Evolutionary conservation across 2,797 vertebrate genomes (phyloP), one percentile per base, ranked within the genome.

Genomic region (Chloroceryle amazona): DNA sequence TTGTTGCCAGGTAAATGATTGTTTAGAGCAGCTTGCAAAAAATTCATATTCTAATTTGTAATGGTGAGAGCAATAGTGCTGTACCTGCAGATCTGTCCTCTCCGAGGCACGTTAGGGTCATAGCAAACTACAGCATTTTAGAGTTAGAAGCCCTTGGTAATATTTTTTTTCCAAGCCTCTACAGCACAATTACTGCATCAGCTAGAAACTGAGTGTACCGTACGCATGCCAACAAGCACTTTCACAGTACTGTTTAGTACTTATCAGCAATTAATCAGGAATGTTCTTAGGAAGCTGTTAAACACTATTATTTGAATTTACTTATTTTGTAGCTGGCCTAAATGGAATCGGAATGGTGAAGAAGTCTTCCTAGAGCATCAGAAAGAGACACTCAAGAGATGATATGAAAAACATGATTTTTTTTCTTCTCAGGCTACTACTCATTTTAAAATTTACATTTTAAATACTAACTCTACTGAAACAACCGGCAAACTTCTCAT

Each of bases 121-220:
- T 76, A 39, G 37, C 79, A 84, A 72, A 67, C 6, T 1, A 6
- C 1, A 44, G 25, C 15, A 39, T 78, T 91, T 90, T 87, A 49
- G 47, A n/a, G 55, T 80, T 41, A 62, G 18, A 78, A 79, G 35
- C 55, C 63, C 39, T 46, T 84, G 17, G 62, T 70, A 66, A 63
- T 41, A 41, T 55, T 73, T 90, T 81, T 79, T 92, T 72, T 52
- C 71, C 18, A 80, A 89, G 44, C 60, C 46, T 84, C 51, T 91
- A 51, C 52, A 76, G 66, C 25, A 22, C 22, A 93, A 93, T 22
- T 66, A 31, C 73, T 92, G 67, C 74, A 80, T 95, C 52, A 94
- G 79, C 86, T 92, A 54, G 52, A 65, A 89, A 76, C 18, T 18
- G 37, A 57, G 67, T 37, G 37, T 65, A 72, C 22, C 55, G 16